A percentile compares a stretch with the other conserved stretches of the same genome.
Conservation (phyloP, 2,113 vertebrate genomes). For the Gila orcuttii region DNA sequence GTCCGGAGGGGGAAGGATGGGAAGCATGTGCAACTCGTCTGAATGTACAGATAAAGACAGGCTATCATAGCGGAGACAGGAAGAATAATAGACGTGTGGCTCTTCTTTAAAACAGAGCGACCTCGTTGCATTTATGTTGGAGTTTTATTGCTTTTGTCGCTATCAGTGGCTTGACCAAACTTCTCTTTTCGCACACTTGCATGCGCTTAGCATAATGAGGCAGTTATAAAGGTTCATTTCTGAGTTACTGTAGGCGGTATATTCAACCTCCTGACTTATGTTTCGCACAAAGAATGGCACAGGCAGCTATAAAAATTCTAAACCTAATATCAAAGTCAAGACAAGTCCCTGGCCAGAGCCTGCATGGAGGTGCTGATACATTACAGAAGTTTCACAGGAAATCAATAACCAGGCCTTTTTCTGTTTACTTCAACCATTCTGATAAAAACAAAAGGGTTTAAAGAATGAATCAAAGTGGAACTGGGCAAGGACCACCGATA, state of each 20-base stretch:
- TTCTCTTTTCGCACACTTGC: background rate
- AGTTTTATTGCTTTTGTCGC: background rate
- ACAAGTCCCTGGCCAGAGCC: background rate
- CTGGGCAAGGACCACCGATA: background rate
- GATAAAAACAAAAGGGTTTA: conserved; percentile 44
- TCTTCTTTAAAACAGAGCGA: background rate
- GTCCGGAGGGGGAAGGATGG: background rate
- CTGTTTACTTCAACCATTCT: conserved; percentile 50
- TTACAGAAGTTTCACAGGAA: conserved; percentile 44
- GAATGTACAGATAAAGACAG: conserved; percentile 18
- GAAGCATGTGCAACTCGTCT: background rate
- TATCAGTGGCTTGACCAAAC: background rate
- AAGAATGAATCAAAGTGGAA: conserved; percentile 34
- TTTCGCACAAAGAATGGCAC: background rate
- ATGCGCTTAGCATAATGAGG: conserved; percentile 16
- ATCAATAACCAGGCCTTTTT: conserved; percentile 55
- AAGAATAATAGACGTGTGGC: conserved; percentile 5
- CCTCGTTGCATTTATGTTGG: background rate
- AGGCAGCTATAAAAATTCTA: conserved; percentile 11
- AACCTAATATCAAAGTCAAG: conserved; percentile 20
- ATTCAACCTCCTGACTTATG: conserved; percentile 19
- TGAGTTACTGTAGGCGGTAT: background rate
- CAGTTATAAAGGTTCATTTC: conserved; percentile 26
- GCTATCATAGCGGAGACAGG: background rate
- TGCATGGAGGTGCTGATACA: conserved; percentile 27